Base-by-base conservation (phyloP, 2,113 vertebrate genomes). In the Taxidea taxus region DNA sequence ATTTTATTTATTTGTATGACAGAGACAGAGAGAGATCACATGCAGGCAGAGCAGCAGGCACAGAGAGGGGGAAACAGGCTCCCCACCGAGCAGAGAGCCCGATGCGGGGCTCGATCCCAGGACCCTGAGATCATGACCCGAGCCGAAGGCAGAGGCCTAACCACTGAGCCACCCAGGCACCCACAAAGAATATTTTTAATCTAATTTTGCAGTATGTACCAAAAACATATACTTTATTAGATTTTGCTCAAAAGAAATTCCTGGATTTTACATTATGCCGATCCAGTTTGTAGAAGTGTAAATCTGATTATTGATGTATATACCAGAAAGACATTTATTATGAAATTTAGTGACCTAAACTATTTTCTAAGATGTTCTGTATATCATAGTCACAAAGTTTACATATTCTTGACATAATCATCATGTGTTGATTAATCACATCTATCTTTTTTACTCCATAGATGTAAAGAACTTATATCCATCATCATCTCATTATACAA, bases 401-500 rank as follows among this genome's bases (percentile, higher is more conserved):
- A 47, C 16, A 10, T 96, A 56, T 60, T 84, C 74, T 94, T 95
- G 47, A 85, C 42, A 47, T 72, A 78, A 62, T 58, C n/a, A 64
- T 78, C 70, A 58, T 2, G 14, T 83, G 27, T 78, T 92, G 64
- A 85, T 94, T 88, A 95, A 92, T 97, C 60, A 68, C 42, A 51
- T 96, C 34, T 94, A 14, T n/a, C 25, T 86, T 68, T 95, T 88
- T 91, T 51, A 95, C 95, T 94, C 77, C 27, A 95, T 96, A 99
- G 99, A 99, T 93, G 95, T 98, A 91, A 98, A 98, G 98, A 99
- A 99, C 96, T 98, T 99, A 96, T 99, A 99, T 98, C 99, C 99
- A 0, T 98, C 99, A 4, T 99, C 99, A 1, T 99, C 99, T 98
- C 99, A 99, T 97, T 97, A 99, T 94, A 98, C 99, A 78, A 98